Evolutionary conservation across 2,113 vertebrate genomes (phyloP).

Genomic region (Phainopepla nitens): DNA sequence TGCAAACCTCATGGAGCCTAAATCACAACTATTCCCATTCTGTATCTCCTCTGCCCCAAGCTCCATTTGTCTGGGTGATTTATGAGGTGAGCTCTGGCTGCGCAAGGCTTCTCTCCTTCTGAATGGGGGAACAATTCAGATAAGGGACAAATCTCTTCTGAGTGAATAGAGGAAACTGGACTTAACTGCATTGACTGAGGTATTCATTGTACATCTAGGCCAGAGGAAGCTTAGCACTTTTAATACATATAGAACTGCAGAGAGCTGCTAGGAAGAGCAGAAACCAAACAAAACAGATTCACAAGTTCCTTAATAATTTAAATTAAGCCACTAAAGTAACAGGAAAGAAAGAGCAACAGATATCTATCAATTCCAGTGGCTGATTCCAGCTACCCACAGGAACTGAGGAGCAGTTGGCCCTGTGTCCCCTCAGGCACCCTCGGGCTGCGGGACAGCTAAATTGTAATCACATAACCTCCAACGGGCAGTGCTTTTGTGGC

Average conservation of each 20-base stretch:
- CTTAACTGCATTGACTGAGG: neutral
- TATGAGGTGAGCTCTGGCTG: neutral
- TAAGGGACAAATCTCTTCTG: conserved; percentile 24
- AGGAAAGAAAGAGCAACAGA: neutral
- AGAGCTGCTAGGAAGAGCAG: neutral
- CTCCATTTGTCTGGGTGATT: conserved; percentile 34
- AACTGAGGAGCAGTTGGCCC: neutral
- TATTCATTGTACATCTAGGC: conserved; percentile 39
- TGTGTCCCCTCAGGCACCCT: neutral
- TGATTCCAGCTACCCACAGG: neutral
- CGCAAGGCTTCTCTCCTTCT: neutral
- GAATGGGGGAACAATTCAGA: conserved; percentile 33
- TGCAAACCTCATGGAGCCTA: neutral
- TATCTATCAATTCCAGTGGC: neutral
- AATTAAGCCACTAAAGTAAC: neutral
- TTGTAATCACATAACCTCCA: neutral
- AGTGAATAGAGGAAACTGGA: conserved; percentile 41
- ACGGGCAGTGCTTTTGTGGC: neutral
- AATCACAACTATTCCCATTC: neutral
- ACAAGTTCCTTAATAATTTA: conserved; percentile 3
- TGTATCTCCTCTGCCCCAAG: neutral
- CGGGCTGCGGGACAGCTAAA: neutral
- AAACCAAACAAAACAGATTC: conserved; percentile 7
- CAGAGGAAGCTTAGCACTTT: conserved; percentile 21
- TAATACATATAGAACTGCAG: neutral